Percentiles rank a stretch among this genome's conserved stretches.
These are phyloP conservation scores for Rhegmatorhina hoffmannsi DNA, from an alignment of 2,113 vertebrate genomes.

Conservation along the genomic window DNA sequence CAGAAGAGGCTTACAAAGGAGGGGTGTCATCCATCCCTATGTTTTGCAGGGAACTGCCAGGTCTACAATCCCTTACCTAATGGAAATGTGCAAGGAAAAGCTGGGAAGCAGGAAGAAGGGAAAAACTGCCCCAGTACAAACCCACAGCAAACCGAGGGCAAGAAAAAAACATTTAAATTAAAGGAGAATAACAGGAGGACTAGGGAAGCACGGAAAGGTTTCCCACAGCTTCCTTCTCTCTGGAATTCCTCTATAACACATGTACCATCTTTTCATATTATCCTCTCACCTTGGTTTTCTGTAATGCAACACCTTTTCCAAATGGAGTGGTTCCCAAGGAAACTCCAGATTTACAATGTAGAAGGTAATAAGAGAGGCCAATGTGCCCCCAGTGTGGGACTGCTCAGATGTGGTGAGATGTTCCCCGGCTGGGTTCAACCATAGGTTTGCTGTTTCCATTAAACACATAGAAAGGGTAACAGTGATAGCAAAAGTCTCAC, in stretches of 20 bases:
- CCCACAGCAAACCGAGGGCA: background rate
- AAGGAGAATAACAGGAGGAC: background rate
- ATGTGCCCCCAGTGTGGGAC: accelerated
- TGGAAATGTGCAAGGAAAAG: background rate
- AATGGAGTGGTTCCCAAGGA: background rate
- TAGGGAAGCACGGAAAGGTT: background rate
- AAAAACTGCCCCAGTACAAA: background rate
- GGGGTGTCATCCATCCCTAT: background rate
- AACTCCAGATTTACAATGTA: too few species aligned
- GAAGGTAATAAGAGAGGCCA: background rate
- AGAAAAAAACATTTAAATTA: background rate
- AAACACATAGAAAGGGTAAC: background rate
- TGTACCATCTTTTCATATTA: accelerated
- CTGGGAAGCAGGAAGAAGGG: background rate
- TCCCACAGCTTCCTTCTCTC: background rate
- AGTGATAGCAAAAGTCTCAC: background rate
- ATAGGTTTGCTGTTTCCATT: background rate
- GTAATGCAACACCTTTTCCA: background rate
- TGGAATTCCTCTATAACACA: background rate
- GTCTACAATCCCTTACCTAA: background rate
- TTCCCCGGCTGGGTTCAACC: background rate
- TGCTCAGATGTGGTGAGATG: accelerated
- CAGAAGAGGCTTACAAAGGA: background rate
- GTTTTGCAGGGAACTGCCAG: background rate
- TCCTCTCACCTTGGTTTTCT: background rate